Evolutionary conservation across 2,888 invertebrate species (phyloP).

Genomic region (Cheilosia soror): DNA sequence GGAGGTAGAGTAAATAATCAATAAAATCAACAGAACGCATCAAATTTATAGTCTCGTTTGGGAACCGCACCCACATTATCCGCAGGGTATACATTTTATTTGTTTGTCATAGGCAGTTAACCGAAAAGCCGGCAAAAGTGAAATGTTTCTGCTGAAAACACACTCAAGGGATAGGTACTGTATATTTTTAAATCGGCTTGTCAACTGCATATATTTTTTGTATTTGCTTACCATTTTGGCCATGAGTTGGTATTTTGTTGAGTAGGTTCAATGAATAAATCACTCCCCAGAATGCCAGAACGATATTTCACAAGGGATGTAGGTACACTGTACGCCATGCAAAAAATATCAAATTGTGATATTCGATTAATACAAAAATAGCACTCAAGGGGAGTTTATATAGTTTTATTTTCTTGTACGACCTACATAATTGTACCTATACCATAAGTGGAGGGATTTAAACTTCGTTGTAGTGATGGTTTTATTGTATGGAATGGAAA

Average conservation of each 20-base stretch:
- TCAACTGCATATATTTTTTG: constrained; percentile 35
- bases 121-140: constrained; percentile 10
- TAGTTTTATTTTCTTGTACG: too few species aligned
- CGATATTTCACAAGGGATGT: constrained; percentile 26
- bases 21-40: constrained; percentile 46
- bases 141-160: constrained; percentile 30
- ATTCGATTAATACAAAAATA: constrained; percentile 34
- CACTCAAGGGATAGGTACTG: constrained; percentile 27
- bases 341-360: constrained; percentile 46
- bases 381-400: neutral
- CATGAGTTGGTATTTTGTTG: neutral
- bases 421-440: too few species aligned
- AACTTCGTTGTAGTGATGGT: too few species aligned
- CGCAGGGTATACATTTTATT: neutral
- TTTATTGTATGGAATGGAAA: too few species aligned
- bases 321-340: constrained; percentile 18
- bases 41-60: constrained; percentile 22
- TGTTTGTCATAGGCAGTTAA: neutral
- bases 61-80: constrained; percentile 21
- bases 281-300: constrained; percentile 30
- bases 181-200: constrained; percentile 60
- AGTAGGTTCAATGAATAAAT: constrained; percentile 57
- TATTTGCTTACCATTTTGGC: constrained; percentile 2
- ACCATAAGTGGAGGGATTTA: too few species aligned
- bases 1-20: constrained; percentile 25